These are phyloP conservation scores for Cyprinodon diabolis DNA, from an alignment of 2,797 vertebrate genomes.

Conservation along the genomic window DNA sequence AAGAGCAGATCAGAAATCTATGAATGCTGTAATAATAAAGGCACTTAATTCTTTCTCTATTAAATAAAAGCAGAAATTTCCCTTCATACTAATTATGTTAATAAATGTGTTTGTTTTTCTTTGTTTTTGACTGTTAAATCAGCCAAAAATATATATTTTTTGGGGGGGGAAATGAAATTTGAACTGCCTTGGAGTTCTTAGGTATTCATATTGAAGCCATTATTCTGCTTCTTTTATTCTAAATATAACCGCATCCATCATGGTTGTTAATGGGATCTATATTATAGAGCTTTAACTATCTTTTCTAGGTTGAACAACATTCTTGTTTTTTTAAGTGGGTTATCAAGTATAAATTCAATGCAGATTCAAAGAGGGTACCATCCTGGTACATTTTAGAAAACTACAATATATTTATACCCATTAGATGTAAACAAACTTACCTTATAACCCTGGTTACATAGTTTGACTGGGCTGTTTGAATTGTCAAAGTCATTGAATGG, in stretches of 20 bases:
- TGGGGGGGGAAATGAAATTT: background rate
- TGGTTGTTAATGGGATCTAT: background rate
- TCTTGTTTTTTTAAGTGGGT: background rate
- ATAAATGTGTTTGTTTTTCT: background rate
- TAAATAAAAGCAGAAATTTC: background rate
- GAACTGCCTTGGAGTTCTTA: background rate
- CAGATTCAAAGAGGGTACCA: background rate
- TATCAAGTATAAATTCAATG: too few species aligned
- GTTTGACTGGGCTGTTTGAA: too few species aligned
- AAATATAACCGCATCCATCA: background rate
- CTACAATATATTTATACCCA: too few species aligned
- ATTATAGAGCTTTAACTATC: background rate
- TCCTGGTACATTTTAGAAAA: background rate
- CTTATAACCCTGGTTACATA: too few species aligned
- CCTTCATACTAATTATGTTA: background rate
- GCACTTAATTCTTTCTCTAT: background rate
- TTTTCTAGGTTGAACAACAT: background rate
- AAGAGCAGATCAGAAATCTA: background rate
- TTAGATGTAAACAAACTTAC: too few species aligned
- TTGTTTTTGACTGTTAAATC: background rate
- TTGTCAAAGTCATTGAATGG: background rate
- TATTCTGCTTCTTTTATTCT: slow-evolving; percentile 4
- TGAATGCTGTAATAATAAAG: background rate
- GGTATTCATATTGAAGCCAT: background rate
- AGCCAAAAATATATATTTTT: background rate